phyloP scores from a whole-genome alignment of 2,888 invertebrate species.

The Eupeodes latifasciatus region DNA sequence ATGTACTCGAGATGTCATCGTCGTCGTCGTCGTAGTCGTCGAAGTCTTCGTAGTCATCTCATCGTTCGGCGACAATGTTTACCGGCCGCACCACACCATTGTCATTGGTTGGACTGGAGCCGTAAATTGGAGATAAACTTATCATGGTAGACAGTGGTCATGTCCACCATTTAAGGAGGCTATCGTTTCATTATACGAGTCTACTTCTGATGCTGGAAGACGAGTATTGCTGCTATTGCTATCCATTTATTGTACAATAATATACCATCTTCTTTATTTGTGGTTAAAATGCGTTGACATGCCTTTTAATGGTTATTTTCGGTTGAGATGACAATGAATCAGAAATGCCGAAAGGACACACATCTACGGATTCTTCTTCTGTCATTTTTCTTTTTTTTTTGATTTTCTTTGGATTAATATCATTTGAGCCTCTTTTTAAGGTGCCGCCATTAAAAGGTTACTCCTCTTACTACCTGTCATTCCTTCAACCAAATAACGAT shows the following conservation, averaged over 20 bases:
- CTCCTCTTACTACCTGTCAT: constrained; percentile 31
- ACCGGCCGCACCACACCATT: neutral
- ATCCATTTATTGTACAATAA: constrained; percentile 23
- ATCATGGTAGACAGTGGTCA: constrained; percentile 68
- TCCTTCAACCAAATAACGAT: neutral
- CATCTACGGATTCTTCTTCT: constrained; percentile 29
- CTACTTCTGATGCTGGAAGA: constrained; percentile 15
- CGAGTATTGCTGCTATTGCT: neutral
- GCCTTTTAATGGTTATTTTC: constrained; percentile 69
- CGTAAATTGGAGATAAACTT: constrained; percentile 75
- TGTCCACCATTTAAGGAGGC: constrained; percentile 71
- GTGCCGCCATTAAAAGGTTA: constrained; percentile 48
- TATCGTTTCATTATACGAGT: constrained; percentile 69
- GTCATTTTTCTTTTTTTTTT: neutral
- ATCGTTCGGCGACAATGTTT: too few relatives aligned
- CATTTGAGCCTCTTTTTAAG: constrained; percentile 42
- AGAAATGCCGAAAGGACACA: constrained; percentile 43
- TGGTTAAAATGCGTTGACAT: constrained; percentile 54
- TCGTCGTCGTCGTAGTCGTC: neutral
- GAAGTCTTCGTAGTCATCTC: neutral
- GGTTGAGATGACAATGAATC: constrained; percentile 66
- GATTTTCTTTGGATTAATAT: constrained; percentile 25
- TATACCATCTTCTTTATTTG: constrained; percentile 14
- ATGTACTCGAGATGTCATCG: constrained; percentile 15
- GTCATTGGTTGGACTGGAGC: constrained; percentile 10